A percentile compares a stretch with the other conserved stretches of the same genome.
Conservation (phyloP, 1,140 invertebrate genomes). For the Archegozetes longisetosus region DNA sequence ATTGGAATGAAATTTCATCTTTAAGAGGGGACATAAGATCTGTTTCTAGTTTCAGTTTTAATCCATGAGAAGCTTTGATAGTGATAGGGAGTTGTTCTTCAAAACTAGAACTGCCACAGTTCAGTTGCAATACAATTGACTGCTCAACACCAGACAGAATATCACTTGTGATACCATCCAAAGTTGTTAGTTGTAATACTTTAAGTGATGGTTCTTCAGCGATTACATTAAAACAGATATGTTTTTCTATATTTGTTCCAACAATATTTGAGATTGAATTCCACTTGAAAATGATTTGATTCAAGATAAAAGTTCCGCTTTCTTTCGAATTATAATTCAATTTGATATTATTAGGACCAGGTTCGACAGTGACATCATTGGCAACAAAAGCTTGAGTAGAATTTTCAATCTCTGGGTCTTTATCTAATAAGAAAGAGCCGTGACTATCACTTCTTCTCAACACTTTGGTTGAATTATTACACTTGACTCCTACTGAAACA, state of each 20-base stretch:
- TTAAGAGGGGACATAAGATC: constrained; percentile 1
- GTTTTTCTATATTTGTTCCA: background rate
- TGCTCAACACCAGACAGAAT: constrained; percentile 37
- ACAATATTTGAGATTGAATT: background rate
- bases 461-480: background rate
- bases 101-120: constrained; percentile 33
- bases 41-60: background rate
- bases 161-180: constrained; percentile 27
- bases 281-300: constrained; percentile 12
- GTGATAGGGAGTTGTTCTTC: constrained; percentile 15
- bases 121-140: constrained; percentile 29
- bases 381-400: constrained; percentile 28
- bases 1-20: background rate
- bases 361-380: constrained; percentile 39
- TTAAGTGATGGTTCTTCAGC: constrained; percentile 8
- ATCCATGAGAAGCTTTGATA: constrained; percentile 13
- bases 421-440: constrained; percentile 22
- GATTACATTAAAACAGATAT: constrained; percentile 7
- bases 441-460: constrained; percentile 26
- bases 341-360: constrained; percentile 51
- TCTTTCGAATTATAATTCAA: constrained; percentile 35
- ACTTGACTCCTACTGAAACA: constrained; percentile 1
- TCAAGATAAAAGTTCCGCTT: constrained; percentile 5
- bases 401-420: background rate
- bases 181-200: background rate